Evolutionary conservation across 2,888 invertebrate genomes (phyloP).

Genomic region (Eilema depressum): DNA sequence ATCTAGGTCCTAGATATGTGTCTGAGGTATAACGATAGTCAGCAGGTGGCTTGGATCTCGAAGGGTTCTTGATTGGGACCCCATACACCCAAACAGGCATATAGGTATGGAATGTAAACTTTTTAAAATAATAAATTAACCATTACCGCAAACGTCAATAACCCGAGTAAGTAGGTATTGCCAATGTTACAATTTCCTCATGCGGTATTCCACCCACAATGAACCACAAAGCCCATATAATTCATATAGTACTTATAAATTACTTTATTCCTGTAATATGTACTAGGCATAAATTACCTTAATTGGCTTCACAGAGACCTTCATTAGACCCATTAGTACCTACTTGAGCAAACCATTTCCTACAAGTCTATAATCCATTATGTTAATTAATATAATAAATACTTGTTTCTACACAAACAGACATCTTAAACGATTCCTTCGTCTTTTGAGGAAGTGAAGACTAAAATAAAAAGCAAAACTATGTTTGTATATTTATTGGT

Average conservation of each 20-base stretch:
- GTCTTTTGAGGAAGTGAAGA: conserved; percentile 33
- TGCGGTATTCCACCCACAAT: background rate
- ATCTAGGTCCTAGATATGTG: too few species aligned
- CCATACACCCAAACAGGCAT: too few species aligned
- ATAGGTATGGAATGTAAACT: too few species aligned
- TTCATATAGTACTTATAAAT: background rate
- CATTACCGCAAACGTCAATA: background rate
- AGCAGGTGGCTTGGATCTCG: too few species aligned
- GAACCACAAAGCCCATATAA: background rate
- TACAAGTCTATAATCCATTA: conserved; percentile 11
- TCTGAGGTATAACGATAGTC: too few species aligned
- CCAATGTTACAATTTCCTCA: background rate
- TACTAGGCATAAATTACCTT: background rate
- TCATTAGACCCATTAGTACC: background rate
- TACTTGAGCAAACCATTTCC: conserved; percentile 14
- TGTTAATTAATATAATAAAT: conserved; percentile 31
- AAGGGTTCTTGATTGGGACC: too few species aligned
- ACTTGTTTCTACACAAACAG: conserved; percentile 12
- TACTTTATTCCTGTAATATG: conserved; percentile 3
- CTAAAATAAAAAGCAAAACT: conserved; percentile 37
- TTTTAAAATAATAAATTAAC: background rate
- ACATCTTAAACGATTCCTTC: conserved; percentile 25
- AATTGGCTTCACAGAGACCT: background rate
- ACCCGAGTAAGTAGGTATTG: background rate
- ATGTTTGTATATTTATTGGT: conserved; percentile 46